Evolutionary conservation across 2,888 invertebrate genomes (phyloP), one percentile per base, ranked within the genome.

Genomic region (Mythimna ferrago): DNA sequence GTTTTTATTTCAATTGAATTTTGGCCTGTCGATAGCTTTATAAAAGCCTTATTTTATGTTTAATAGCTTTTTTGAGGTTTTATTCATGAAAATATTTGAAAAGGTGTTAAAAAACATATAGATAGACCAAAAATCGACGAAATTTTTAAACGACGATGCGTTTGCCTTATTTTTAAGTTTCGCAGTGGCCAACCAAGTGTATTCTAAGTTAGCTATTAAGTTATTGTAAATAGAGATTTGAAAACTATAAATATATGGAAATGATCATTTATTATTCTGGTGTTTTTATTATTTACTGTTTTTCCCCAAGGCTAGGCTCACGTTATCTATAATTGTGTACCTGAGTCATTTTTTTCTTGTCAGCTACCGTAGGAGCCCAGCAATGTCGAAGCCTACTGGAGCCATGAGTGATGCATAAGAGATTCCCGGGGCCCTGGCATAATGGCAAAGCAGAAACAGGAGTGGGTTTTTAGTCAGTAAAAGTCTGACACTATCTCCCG

Each of bases 221-320:
- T 77, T 69, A 66, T 63, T 84, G 84, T 85, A 84, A 76, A 84
- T 84, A 84, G 21, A 68, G 19, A 57, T 38, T 73, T 74, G 54
- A 77, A 71, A 48, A 48, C 16, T 48, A 32, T 21, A 66, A 78
- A 78, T 75, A 73, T 73, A 82, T 64, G 54, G 61, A 63, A 62
- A 32, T 58, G 21, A 65, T 73, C 62, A 74, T 78, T 73, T 68
- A 11, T 53, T 26, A 41, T 1, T 1, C 60, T 58, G n/a, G 6
- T 11, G 51, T 32, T 48, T 4, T 19, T 61, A 61, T 16, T 48
- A 48, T 48, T 19, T 19, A 48, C 5, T 5, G 1, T 6, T 48
- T 16, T 19, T 16, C 0, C 4, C 14, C 6, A 16, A 6, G 44
- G 11, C 44, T 41, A 38, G 9, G 6, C 2, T 2, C 41, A 41